These are phyloP conservation scores for Tadarida brasiliensis DNA, from an alignment of 2,797 vertebrate species.

Conservation along the genomic window DNA sequence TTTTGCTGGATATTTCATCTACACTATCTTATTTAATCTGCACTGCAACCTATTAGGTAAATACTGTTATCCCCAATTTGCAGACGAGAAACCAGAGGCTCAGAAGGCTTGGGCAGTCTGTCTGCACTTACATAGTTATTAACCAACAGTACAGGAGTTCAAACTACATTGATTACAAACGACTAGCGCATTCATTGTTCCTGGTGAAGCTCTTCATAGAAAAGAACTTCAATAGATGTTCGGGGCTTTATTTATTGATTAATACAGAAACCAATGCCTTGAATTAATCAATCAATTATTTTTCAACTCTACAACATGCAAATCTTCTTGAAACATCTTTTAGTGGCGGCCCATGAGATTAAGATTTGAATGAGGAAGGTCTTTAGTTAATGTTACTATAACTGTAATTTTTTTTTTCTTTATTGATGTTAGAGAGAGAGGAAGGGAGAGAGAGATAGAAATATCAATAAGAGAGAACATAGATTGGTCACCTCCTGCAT, in stretches of 20 bases:
- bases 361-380: conserved; percentile 26
- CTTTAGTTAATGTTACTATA: background rate
- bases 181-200: background rate
- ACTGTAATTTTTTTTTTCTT: background rate
- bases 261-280: background rate
- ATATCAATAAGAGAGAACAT: too few relatives aligned
- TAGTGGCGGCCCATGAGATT: background rate
- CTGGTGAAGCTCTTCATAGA: background rate
- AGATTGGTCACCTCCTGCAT: too few relatives aligned
- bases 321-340: conserved; percentile 31
- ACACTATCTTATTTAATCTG: background rate
- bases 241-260: background rate
- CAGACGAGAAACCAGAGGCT: background rate
- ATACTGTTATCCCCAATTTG: background rate
- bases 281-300: background rate
- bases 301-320: background rate
- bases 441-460: too few relatives aligned
- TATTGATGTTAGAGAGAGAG: too few relatives aligned
- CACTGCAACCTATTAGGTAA: background rate
- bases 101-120: background rate
- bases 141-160: background rate
- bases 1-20: background rate
- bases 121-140: background rate
- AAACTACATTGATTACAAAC: background rate
- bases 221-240: background rate